A percentile compares a stretch with the other conserved stretches of the same genome.
Conservation (phyloP, 1,140 invertebrate species). For the Drosophila triauraria region DNA sequence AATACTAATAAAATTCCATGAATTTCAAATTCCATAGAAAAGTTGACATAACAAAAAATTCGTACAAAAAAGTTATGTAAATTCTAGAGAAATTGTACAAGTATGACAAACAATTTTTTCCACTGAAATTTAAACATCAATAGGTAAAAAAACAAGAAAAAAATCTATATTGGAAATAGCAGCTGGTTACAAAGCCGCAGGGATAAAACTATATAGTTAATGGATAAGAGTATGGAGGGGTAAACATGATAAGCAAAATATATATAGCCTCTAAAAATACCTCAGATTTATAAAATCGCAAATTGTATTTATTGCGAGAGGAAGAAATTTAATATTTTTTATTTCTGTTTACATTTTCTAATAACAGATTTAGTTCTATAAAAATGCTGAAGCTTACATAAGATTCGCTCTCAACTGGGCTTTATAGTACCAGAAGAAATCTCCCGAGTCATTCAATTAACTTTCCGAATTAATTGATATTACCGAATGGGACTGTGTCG, state of each 20-base stretch:
- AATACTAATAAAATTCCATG: too few species aligned
- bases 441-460: conserved; percentile 33
- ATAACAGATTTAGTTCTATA: background rate
- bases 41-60: background rate
- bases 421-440: background rate
- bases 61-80: background rate
- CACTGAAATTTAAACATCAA: too few species aligned
- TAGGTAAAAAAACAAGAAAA: background rate
- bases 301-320: background rate
- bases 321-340: background rate
- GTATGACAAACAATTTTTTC: too few species aligned
- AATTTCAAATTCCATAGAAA: background rate
- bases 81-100: background rate
- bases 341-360: too few species aligned
- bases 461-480: conserved; percentile 49
- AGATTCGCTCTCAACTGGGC: too few species aligned
- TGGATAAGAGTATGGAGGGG: background rate
- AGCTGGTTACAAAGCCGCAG: too few species aligned
- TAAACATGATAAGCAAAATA: background rate
- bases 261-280: too few species aligned
- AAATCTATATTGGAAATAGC: background rate
- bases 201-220: too few species aligned
- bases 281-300: background rate
- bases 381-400: background rate
- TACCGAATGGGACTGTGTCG: conserved; percentile 4